A percentile compares a stretch with the other conserved stretches of the same genome.
Evolutionary conservation across 2,113 vertebrate species (phyloP).

Genomic region (Rafetus swinhoei): DNA sequence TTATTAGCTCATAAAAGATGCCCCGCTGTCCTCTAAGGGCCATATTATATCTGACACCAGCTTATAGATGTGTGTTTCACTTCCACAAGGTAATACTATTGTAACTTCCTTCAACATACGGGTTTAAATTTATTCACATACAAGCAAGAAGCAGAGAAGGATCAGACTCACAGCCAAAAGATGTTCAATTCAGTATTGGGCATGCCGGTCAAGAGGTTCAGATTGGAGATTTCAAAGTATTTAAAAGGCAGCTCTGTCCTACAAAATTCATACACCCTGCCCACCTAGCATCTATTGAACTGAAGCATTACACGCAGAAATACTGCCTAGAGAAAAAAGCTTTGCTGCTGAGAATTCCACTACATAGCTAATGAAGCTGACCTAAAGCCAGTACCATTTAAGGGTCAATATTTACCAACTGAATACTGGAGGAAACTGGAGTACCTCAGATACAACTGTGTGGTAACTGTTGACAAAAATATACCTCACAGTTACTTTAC

Average conservation of each 20-base stretch:
- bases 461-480: fast-evolving
- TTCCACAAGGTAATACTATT: neutral
- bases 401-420: neutral
- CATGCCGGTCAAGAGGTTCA: fast-evolving
- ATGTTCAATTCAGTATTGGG: neutral
- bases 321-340: neutral
- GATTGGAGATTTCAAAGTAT: neutral
- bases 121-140: neutral
- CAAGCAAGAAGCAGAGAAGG: neutral
- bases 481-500: neutral
- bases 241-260: neutral
- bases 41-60: fast-evolving
- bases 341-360: neutral
- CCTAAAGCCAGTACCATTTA: neutral
- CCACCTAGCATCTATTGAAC: neutral
- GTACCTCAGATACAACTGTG: fast-evolving
- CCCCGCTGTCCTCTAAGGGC: neutral
- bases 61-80: neutral
- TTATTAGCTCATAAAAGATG: fast-evolving
- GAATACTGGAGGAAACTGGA: fast-evolving
- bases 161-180: neutral
- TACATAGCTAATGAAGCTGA: neutral
- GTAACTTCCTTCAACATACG: neutral
- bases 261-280: neutral
- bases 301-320: neutral